Conservation (phyloP, 2,888 invertebrate genomes). For the Clistopyga incitator region DNA sequence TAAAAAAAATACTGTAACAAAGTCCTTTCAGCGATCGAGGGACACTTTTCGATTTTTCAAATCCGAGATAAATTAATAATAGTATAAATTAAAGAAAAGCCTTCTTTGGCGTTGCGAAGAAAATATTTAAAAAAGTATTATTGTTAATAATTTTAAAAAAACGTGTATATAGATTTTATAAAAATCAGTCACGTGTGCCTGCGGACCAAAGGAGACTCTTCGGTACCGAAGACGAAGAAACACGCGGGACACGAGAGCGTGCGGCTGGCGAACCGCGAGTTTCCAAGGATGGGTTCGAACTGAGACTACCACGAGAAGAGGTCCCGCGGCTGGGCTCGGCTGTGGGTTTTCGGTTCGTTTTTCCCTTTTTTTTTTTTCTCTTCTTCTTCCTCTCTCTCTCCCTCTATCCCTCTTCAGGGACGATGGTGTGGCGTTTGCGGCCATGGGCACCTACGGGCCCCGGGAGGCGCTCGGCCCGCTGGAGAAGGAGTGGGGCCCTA, state of each 20-base stretch:
- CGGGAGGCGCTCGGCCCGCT: conserved; percentile 76
- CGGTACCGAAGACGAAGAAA: conserved; percentile 34
- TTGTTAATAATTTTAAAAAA: too few species aligned
- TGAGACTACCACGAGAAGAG: conserved; percentile 81
- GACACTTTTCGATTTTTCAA: neutral
- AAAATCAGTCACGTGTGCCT: conserved; percentile 57
- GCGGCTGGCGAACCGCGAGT: conserved; percentile 78
- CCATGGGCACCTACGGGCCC: conserved; percentile 80
- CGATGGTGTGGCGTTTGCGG: conserved; percentile 77
- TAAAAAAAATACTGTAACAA: neutral
- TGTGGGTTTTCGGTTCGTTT: conserved; percentile 82
- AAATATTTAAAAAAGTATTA: too few species aligned
- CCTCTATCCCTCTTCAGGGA: conserved; percentile 73
- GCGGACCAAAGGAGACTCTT: neutral
- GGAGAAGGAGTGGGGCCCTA: conserved; percentile 75
- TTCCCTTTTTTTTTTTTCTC: conserved; percentile 78
- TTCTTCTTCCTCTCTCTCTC: conserved; percentile 40
- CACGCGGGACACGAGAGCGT: conserved; percentile 62
- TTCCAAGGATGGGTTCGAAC: conserved; percentile 84
- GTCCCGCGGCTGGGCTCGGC: conserved; percentile 79
- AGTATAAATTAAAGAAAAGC: neutral
- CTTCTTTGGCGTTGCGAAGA: conserved; percentile 10
- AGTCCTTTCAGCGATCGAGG: neutral
- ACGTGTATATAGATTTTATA: neutral
- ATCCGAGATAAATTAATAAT: neutral